Base-by-base conservation (phyloP, 2,797 vertebrate species). In the Hoplostethus atlanticus region DNA sequence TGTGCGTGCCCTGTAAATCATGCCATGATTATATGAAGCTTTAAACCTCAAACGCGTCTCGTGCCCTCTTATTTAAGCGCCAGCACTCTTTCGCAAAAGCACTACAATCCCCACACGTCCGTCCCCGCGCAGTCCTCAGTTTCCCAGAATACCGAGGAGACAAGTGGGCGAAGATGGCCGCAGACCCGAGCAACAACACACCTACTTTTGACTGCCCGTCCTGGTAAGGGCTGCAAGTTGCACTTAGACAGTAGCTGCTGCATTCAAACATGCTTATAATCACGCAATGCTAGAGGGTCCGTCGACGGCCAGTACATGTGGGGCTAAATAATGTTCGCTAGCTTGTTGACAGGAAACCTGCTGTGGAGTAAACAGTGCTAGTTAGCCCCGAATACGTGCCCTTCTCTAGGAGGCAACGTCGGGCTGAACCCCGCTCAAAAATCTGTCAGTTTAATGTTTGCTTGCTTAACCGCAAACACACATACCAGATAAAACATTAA, bases 131-230 rank as follows among this genome's bases (percentile, higher is more conserved):
- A 56, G 77, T 78, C 84, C 84, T 83, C 87, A 64, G 62, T 71
- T 91, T 92, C 93, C 94, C 94, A 90, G 79, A 77, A 83, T 94
- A 87, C 93, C 77, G 30, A 2, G 47, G 78, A 67, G 17, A 34
- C 8, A 52, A 13, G 52, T 53, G 31, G 46, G 80, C 66, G 81
- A 96, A 95, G 90, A 95, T 95, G 95, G 94, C 94, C 92, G 92
- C 90, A 85, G 93, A 91, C 87, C 91, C 90, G 76, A 94, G 92
- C 87, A 88, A 93, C 56, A 85, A 84, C 79, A 89, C 91, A 76
- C 88, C 91, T 76, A 79, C 90, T 66, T 95, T 96, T 87, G 94
- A 95, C 54, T 95, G 95, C 73, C 94, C 94, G 73, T 94, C 89
- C 80, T 96, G 95, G 95, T 96, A 90, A 96, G 93, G 71, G 36